Evolutionary conservation across 2,797 vertebrate species (phyloP), one percentile per base, ranked within the genome.

Genomic region (Danio tinwini): DNA sequence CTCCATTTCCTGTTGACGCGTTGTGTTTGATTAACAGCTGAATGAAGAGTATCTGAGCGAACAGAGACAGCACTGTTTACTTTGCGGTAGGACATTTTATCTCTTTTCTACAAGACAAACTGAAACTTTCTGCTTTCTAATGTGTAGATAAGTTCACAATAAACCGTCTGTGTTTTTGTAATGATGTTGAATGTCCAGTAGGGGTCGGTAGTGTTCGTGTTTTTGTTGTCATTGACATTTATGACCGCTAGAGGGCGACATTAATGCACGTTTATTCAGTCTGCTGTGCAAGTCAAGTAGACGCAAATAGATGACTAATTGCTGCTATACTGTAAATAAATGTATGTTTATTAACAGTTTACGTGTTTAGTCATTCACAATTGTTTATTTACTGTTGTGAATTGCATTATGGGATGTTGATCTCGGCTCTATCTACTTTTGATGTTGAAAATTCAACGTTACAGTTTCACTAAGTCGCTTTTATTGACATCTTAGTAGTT

Each of bases 1-100:
- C 58, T 9, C 17, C 39, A 70, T 56, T 81, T 85, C 80, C 80
- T 78, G 76, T 78, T 71, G 59, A 50, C n/a, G 45, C 58, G 40
- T 55, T 37, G 49, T 50, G 9, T 63, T 19, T 80, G 64, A 79
- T 50, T 75, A 80, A 64, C 74, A 75, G 44, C 47, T 83, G 70
- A 67, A 62, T 65, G 63, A 81, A 78, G 69, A n/a, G 52, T 75
- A 84, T 29, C 55, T 52, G 56, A 44, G 17, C 0, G 14, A 44
- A 74, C 76, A 70, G 55, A 78, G 55, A 45, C 12, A 4, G 5
- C 7, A 21, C 55, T 78, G 76, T 78, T 70, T 78, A 65, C 65
- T 74, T 17, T 42, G 55, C 7, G 17, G 44, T 29, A 9, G 12
- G 63, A 14, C 63, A 16, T 13, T 17, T 7, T 29, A 47, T 67